These are phyloP conservation scores for Leptobrachium ailaonicum DNA, from an alignment of 2,113 vertebrate species.

Conservation along the genomic window DNA sequence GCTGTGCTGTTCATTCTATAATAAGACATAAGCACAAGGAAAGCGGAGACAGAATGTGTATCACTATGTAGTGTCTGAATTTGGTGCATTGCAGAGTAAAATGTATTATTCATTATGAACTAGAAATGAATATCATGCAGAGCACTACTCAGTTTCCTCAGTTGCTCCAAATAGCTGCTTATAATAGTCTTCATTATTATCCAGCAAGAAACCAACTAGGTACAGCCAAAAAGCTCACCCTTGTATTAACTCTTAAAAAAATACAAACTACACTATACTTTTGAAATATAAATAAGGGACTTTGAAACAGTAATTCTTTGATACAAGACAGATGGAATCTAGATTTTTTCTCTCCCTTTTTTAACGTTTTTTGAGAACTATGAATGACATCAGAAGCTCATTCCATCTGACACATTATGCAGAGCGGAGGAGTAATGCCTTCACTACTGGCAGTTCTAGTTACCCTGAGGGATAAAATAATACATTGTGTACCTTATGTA, in stretches of 20 bases:
- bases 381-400: not conserved
- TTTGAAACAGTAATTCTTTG: not conserved
- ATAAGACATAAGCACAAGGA: not conserved
- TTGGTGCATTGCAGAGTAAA: constrained; percentile 27
- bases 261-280: no score
- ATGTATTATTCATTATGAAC: constrained; percentile 29
- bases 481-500: not conserved
- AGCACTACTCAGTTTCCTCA: not conserved
- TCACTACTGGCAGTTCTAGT: not conserved
- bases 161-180: not conserved
- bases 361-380: not conserved
- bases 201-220: no score
- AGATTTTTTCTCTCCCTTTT: not conserved
- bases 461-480: not conserved
- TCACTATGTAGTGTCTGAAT: not conserved
- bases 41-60: not conserved
- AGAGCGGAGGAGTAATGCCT: not conserved
- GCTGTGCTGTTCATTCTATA: not conserved
- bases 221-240: no score
- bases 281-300: no score
- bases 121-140: not conserved
- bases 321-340: not conserved
- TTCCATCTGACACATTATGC: constrained; percentile 4
- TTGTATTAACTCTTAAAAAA: no score
- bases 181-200: no score